A percentile compares a stretch with the other conserved stretches of the same genome.
phyloP scores from a whole-genome alignment of 2,797 vertebrate genomes.

The Orientallactaga sibirica region DNA sequence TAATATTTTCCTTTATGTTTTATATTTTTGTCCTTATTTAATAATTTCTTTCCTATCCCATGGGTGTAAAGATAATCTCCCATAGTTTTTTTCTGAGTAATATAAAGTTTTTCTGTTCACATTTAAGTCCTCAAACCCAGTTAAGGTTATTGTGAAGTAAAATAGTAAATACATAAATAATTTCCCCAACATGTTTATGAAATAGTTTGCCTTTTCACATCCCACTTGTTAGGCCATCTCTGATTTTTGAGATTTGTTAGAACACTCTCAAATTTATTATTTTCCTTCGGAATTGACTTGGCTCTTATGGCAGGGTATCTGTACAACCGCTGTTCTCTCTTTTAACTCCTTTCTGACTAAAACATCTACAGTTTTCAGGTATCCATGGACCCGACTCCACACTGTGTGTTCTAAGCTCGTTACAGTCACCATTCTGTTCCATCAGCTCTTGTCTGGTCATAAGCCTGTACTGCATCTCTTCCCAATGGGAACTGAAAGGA shows the following conservation, averaged over 20 bases:
- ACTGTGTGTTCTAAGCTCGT: not conserved
- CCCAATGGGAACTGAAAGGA: not conserved
- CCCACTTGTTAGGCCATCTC: not conserved
- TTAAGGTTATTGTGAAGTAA: constrained; percentile 19
- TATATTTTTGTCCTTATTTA: constrained; percentile 45
- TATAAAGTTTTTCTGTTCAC: constrained; percentile 41
- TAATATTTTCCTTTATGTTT: constrained; percentile 36
- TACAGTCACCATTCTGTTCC: not conserved
- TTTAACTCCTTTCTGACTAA: constrained; percentile 15
- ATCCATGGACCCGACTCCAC: not conserved
- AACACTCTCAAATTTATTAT: not conserved
- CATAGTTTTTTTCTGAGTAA: constrained; percentile 5
- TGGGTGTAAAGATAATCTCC: constrained; percentile 39
- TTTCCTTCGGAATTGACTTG: constrained; percentile 54
- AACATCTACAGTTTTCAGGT: not conserved
- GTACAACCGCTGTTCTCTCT: not conserved
- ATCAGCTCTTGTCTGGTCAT: not conserved
- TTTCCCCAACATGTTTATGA: constrained; percentile 28
- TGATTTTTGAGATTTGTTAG: constrained; percentile 28
- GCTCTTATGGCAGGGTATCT: not conserved
- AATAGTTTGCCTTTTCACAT: constrained; percentile 1
- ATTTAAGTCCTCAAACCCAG: constrained; percentile 18
- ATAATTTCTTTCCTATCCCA: constrained; percentile 36
- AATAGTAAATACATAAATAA: constrained; percentile 22
- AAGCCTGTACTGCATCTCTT: not conserved